phyloP scores from a whole-genome alignment of 2,888 invertebrate species.

The Pristionchus exspectatus region DNA sequence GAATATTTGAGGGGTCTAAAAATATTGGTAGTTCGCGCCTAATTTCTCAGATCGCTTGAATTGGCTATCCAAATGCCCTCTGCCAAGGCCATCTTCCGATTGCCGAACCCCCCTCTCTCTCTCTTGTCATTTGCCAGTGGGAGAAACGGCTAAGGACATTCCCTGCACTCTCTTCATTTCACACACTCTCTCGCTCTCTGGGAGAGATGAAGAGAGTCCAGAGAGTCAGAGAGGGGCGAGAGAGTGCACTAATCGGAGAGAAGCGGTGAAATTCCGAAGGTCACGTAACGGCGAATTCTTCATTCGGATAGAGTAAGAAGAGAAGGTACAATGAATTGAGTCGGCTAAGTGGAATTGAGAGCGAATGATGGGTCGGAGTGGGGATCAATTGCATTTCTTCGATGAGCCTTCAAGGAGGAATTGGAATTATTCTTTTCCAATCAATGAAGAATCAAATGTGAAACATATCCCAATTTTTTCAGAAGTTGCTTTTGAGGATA shows the following conservation, averaged over 20 bases:
- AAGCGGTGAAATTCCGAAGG: constrained; percentile 26
- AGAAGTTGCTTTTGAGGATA: not conserved
- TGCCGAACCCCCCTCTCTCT: constrained; percentile 13
- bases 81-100: not conserved
- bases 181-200: not conserved
- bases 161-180: not conserved
- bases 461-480: not conserved
- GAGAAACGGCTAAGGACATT: constrained; percentile 34
- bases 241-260: constrained; percentile 29
- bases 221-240: not conserved
- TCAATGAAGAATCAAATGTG: not conserved
- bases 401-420: too few relatives aligned
- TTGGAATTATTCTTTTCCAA: too few relatives aligned
- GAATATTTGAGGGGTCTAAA: not conserved
- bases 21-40: not conserved
- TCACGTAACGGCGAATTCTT: constrained; percentile 32
- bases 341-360: not conserved
- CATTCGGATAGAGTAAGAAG: not conserved
- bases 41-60: not conserved
- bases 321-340: not conserved
- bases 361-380: not conserved
- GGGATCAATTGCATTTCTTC: not conserved
- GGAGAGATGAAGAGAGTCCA: constrained; percentile 23
- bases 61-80: not conserved
- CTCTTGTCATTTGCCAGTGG: not conserved